Percentiles rank a stretch among this genome's conserved stretches.
These are phyloP conservation scores for Fringilla coelebs DNA, from an alignment of 2,797 vertebrate species.

Conservation along the genomic window DNA sequence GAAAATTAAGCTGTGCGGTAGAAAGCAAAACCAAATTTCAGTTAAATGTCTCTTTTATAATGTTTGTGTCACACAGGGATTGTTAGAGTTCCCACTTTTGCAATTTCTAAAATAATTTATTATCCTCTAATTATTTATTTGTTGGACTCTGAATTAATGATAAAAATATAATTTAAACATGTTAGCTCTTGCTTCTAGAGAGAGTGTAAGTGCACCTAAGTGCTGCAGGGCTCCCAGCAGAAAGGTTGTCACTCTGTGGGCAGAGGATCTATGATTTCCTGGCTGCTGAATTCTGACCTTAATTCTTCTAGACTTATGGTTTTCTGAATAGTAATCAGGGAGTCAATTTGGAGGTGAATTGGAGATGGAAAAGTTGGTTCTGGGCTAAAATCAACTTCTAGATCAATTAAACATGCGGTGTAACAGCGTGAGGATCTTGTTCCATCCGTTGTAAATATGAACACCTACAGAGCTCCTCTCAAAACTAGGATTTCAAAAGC, in stretches of 20 bases:
- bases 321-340: background rate
- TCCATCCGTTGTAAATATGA: background rate
- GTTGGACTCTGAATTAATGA: background rate
- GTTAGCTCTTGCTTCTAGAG: background rate
- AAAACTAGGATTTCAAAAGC: background rate
- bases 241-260: background rate
- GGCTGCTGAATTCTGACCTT: background rate
- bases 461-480: background rate
- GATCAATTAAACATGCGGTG: background rate
- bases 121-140: background rate
- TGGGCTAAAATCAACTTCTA: background rate
- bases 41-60: background rate
- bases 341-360: background rate
- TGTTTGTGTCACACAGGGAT: background rate
- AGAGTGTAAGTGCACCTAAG: accelerated
- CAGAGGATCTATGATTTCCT: background rate
- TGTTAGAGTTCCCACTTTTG: background rate
- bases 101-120: background rate
- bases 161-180: background rate
- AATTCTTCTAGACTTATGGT: background rate
- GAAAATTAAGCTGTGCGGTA: background rate
- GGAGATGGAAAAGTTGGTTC: background rate
- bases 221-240: background rate
- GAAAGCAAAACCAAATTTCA: background rate
- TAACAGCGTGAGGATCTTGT: background rate